Evolutionary conservation across 2,888 invertebrate species (phyloP).

Genomic region (Ormyrus labotus): DNA sequence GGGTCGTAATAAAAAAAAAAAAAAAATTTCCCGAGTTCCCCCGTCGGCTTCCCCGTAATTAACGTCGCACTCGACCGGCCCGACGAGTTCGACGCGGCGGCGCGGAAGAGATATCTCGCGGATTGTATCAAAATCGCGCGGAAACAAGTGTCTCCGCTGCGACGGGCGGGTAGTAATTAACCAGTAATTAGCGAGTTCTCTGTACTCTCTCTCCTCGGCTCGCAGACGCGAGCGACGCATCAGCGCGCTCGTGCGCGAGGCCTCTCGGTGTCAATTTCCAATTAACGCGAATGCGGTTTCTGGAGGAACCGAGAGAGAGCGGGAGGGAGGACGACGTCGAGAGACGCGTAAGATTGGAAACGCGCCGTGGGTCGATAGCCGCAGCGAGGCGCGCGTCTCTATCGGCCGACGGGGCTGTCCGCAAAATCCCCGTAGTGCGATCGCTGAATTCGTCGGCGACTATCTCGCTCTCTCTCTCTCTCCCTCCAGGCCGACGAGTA

Average conservation of each 20-base stretch:
- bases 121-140: constrained; percentile 2
- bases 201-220: no score
- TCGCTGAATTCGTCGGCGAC: constrained; percentile 14
- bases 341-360: constrained; percentile 49
- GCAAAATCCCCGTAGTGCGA: constrained; percentile 63
- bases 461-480: no score
- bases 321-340: constrained; percentile 40
- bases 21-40: no score
- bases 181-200: constrained; percentile 39
- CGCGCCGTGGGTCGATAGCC: constrained; percentile 43
- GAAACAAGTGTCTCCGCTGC: constrained; percentile 13
- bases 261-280: constrained; percentile 54
- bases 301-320: constrained; percentile 45
- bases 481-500: constrained; percentile 21
- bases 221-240: no score
- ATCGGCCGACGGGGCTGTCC: constrained; percentile 67
- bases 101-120: not conserved
- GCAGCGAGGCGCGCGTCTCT: constrained; percentile 65
- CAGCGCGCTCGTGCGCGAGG: no score
- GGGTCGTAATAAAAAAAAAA: no score
- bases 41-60: no score
- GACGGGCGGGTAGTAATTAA: constrained; percentile 17
- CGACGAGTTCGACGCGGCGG: no score
- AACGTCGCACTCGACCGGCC: not conserved
- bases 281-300: constrained; percentile 56